Base-by-base conservation (phyloP, 2,888 invertebrate genomes). In the Acrobeloides nanus region DNA sequence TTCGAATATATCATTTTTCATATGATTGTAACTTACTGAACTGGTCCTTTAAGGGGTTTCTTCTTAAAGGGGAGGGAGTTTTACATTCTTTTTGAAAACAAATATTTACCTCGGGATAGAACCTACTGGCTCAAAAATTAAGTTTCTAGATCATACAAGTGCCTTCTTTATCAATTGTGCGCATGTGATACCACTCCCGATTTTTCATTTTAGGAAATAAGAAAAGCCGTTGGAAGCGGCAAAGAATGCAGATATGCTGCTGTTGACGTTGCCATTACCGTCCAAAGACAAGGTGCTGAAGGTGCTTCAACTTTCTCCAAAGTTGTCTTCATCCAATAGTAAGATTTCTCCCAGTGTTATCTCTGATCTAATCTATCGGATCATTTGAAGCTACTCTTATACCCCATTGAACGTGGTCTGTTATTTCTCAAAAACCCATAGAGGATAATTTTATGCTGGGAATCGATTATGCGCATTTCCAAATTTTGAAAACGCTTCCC, bases 241-340 rank as follows among this genome's bases (percentile, higher is more conserved):
- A 69, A 73, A 48, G 70, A 73, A 51, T 73, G 73, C 62, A 61
- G 72, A 49, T 73, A 73, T 48, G 73, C 70, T 21, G 72, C 71
- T 32, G 73, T 73, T 20, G 73, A 73, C 38, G 71, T 73, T 20
- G 68, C 72, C 26, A 69, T 73, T 10, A 57, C 57, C 10, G 63
- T 73, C 25, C 74, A 73, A 46, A 55, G 73, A 46, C 73, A 73
- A 55, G 73, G 73, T 45, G 64, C 73, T 40, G 73, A 73, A 38
- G 64, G 68, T 23, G 45, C 64, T 8, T 61, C 64, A 56, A 69
- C 61, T 46, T 56, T 71, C 44, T 61, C 55, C 59, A 73, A 73
- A 57, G 66, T 73, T 46, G 57, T 74, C 57, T 73, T 73, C 58
- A 64, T 73, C 35, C 73, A 73, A 61, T 72, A 62, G 73, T 72